Evolutionary conservation across 2,888 invertebrate genomes (phyloP), one percentile per base, ranked within the genome.

Genomic region (Pterostichus niger): DNA sequence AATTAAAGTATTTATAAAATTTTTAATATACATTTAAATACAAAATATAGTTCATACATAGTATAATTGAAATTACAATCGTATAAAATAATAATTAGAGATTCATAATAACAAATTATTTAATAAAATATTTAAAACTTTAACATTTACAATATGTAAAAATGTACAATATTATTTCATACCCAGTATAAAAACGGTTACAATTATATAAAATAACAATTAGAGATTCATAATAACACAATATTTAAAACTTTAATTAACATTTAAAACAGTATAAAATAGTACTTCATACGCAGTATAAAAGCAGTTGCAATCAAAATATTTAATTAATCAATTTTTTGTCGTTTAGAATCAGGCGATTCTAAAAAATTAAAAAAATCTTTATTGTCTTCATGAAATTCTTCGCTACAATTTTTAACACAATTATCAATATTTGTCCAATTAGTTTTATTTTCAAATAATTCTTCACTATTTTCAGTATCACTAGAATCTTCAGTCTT

Each of bases 331-430:
- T 40, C 40, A 10, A 71, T 7, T 71, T 44, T 71, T 40, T 71
- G 7, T 44, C 44, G 11, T 71, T 71, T 71, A 10, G 46, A 64
- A 49, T 75, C 61, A n/a, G 82, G 82, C 33, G 82, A 82, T 46
- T 82, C 59, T 75, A 82, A 56, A 46, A 82, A 46, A 59, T 75
- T 56, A 6, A 82, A 82, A 11, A 75, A 59, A 33, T 46, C 75
- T 17, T 49, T 10, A 61, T 73, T 59, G 59, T 82, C 75, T 13
- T 54, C 24, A 35, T 68, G 0, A 13, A n/a, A 73, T 59, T 73
- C 71, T 33, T 52, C 64, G n/a, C 6, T 4, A 44, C 17, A 24
- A 31, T 61, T 46, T 0, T 9, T 13, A n/a, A 44, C 10, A 40
- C 31, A 13, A 40, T 35, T 40, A 81, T 56, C n/a, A 17, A 3